These are phyloP conservation scores for Lepisosteus oculatus DNA, from an alignment of 2,113 vertebrate species.

Conservation along the genomic window DNA sequence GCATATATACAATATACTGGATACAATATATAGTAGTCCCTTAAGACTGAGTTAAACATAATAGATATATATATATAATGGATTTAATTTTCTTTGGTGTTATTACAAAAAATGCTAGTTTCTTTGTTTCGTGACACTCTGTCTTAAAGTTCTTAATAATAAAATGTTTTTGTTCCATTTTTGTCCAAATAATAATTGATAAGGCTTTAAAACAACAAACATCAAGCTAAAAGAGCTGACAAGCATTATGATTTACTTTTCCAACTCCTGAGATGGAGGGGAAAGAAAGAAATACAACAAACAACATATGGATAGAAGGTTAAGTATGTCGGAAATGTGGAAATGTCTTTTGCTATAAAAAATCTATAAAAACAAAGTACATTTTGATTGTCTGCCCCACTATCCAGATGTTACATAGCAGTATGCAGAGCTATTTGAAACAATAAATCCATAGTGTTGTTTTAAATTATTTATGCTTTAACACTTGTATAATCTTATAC, in stretches of 20 bases:
- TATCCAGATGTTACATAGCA: not conserved
- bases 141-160: too few relatives aligned
- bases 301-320: conserved; percentile 54
- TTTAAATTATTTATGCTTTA: conserved; percentile 8
- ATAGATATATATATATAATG: too few relatives aligned
- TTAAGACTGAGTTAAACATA: too few relatives aligned
- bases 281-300: conserved; percentile 35
- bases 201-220: not conserved
- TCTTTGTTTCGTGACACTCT: too few relatives aligned
- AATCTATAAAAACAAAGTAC: too few relatives aligned
- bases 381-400: conserved; percentile 17
- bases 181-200: too few relatives aligned
- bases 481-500: not conserved
- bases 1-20: too few relatives aligned
- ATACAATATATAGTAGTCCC: too few relatives aligned
- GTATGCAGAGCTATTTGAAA: conserved; percentile 10
- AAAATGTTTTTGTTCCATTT: too few relatives aligned
- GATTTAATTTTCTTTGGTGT: too few relatives aligned
- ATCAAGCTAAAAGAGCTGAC: not conserved
- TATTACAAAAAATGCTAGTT: too few relatives aligned
- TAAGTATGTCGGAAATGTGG: conserved; percentile 40
- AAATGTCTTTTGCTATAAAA: not conserved
- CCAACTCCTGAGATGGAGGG: not conserved
- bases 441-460: conserved; percentile 7
- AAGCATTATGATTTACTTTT: not conserved